Conservation (phyloP, 2,888 invertebrate species). For the Carabus problematicus region DNA sequence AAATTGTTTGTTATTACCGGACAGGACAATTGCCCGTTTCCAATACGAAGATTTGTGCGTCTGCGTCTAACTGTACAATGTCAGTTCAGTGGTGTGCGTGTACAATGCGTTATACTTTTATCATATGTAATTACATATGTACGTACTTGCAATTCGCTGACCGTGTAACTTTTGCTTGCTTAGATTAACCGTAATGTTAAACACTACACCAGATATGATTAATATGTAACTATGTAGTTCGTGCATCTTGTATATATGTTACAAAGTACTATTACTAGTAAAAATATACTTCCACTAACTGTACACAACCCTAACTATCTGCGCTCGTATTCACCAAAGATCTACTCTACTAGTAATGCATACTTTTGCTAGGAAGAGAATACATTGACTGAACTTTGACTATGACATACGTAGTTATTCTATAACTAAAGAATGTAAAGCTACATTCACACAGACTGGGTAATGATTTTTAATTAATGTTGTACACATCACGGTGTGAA, state of each 20-base stretch:
- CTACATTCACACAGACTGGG: neutral
- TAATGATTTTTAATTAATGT: conserved; percentile 10
- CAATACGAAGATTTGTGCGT: conserved; percentile 8
- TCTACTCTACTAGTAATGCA: too few relatives aligned
- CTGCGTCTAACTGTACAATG: conserved; percentile 7
- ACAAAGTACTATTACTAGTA: too few relatives aligned
- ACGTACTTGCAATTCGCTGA: neutral
- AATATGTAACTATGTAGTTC: too few relatives aligned
- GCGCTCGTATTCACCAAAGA: too few relatives aligned
- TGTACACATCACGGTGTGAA: conserved; percentile 4
- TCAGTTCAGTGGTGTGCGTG: conserved; percentile 6
- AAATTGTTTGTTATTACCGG: conserved; percentile 25
- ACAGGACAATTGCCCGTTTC: conserved; percentile 22
- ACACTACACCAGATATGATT: too few relatives aligned
- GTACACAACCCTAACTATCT: too few relatives aligned
- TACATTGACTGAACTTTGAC: too few relatives aligned
- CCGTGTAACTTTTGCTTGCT: too few relatives aligned
- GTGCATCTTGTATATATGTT: too few relatives aligned
- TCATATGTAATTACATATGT: conserved; percentile 30
- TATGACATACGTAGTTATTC: neutral
- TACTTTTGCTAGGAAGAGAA: too few relatives aligned
- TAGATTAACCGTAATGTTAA: too few relatives aligned
- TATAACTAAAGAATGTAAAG: conserved; percentile 8
- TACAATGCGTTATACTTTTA: conserved; percentile 38
- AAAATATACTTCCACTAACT: too few relatives aligned